Percentiles rank a stretch among this genome's conserved stretches.
Evolutionary conservation across 2,797 vertebrate genomes (phyloP).

Genomic region (Sebastes baramenuke): DNA sequence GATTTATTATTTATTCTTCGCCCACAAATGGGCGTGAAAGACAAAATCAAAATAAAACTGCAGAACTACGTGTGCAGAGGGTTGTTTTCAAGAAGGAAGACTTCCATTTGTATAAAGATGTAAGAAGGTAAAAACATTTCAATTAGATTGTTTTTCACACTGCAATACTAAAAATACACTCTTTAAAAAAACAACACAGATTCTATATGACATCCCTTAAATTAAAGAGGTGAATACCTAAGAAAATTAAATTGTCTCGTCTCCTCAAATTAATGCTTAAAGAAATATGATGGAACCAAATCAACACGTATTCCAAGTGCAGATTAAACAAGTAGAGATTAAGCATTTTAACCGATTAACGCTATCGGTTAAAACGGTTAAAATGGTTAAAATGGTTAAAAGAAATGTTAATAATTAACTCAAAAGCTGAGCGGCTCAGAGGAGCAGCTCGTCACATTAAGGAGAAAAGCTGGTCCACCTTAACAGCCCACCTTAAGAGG

Average conservation of each 20-base stretch:
- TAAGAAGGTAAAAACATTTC: background rate
- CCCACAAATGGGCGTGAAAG: constrained; percentile 19
- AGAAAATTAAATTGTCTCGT: background rate
- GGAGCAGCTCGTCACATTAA: too few species aligned
- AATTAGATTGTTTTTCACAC: background rate
- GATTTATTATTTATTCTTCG: constrained; percentile 41
- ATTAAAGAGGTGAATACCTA: too few species aligned
- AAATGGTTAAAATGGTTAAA: too few species aligned
- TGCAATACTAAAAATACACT: background rate
- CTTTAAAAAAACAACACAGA: background rate
- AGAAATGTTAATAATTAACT: too few species aligned
- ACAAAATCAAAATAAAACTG: background rate
- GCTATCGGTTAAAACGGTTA: too few species aligned
- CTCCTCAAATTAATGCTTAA: constrained; percentile 7
- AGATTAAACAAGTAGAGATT: background rate
- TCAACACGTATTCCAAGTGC: background rate
- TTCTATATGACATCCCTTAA: too few species aligned
- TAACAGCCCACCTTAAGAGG: too few species aligned
- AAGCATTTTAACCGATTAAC: too few species aligned
- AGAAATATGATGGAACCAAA: constrained; percentile 5
- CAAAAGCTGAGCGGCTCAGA: too few species aligned
- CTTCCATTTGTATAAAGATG: background rate
- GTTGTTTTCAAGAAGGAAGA: background rate
- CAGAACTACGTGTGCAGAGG: background rate
- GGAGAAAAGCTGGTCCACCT: too few species aligned